Percentiles rank a stretch among this genome's conserved stretches.
Conservation (phyloP, 2,113 vertebrate species). For the Nycticorax nycticorax region DNA sequence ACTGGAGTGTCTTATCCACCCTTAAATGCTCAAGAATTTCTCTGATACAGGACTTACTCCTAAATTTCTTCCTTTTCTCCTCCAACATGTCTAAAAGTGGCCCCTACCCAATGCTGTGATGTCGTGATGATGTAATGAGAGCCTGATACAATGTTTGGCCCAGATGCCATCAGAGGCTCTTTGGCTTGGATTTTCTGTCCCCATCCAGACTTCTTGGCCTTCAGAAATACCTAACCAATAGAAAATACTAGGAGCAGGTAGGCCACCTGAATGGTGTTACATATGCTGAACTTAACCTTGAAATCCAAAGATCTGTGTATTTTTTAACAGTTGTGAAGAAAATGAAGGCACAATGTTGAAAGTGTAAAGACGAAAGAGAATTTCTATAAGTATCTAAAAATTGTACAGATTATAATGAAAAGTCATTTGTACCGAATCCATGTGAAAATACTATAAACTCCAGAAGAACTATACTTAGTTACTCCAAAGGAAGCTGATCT, state of each 20-base stretch:
- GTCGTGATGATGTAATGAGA: not conserved
- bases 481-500: not conserved
- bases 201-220: not conserved
- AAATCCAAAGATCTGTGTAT: not conserved
- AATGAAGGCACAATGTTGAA: not conserved
- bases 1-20: not conserved
- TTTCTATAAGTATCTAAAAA: not conserved
- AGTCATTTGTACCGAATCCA: not conserved
- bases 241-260: not conserved
- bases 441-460: not conserved
- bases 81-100: not conserved
- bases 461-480: not conserved
- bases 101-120: not conserved
- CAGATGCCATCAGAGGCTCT: not conserved
- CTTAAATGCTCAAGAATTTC: not conserved
- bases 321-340: not conserved
- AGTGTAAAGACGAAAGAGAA: not conserved
- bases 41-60: not conserved
- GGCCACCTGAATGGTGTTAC: not conserved
- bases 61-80: not conserved
- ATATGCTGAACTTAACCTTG: not conserved
- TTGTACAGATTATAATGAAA: not conserved
- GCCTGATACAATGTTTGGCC: not conserved
- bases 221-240: not conserved
- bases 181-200: not conserved